A percentile compares a stretch with the other conserved stretches of the same genome.
Conservation (phyloP, 2,797 vertebrate genomes). For the Rhincodon typus region DNA sequence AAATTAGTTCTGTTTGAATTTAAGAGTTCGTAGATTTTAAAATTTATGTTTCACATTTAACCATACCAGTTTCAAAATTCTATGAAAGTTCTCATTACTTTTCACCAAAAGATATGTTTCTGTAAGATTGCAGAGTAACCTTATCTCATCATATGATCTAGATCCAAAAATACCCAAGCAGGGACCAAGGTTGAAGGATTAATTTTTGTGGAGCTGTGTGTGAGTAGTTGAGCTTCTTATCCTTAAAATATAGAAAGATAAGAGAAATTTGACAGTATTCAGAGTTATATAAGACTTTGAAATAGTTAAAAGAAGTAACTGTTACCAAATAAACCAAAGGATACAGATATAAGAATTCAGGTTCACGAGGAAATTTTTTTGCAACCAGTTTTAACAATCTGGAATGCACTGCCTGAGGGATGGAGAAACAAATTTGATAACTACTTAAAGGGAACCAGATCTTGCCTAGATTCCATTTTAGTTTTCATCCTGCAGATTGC, state of each 20-base stretch:
- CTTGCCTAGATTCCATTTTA: neutral
- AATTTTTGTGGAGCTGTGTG: neutral
- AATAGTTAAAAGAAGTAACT: neutral
- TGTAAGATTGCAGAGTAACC: neutral
- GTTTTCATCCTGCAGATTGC: neutral
- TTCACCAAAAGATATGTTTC: neutral
- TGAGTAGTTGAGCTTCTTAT: neutral
- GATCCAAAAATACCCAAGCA: too few relatives aligned
- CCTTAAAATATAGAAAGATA: neutral
- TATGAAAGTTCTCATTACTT: neutral
- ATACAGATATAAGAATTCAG: neutral
- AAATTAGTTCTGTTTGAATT: too few relatives aligned
- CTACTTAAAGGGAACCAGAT: neutral
- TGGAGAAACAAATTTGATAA: neutral
- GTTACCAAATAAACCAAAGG: neutral
- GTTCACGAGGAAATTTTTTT: too few relatives aligned
- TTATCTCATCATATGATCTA: neutral
- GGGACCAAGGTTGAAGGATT: neutral
- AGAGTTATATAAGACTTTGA: neutral
- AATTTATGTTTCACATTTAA: neutral
- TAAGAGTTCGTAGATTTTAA: too few relatives aligned
- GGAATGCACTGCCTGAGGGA: neutral
- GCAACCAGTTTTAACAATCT: neutral
- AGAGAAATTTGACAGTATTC: neutral
- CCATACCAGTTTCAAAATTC: neutral